Conservation (phyloP, 2,113 vertebrate genomes). For the Zapus hudsonius region DNA sequence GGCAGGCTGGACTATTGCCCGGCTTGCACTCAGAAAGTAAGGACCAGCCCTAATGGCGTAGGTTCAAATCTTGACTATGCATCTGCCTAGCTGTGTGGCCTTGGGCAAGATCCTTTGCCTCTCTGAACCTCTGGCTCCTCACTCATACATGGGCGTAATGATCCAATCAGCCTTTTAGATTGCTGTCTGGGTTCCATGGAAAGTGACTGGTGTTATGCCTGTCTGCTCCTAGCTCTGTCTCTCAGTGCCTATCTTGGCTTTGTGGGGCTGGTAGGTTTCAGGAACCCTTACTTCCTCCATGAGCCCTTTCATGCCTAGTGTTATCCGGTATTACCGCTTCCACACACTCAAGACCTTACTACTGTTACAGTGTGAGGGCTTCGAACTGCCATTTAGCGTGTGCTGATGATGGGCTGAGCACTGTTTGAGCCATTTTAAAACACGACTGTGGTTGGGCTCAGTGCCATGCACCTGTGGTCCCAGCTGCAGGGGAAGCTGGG, state of each 20-base stretch:
- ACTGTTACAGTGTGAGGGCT: not conserved
- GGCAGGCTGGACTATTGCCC: slow-evolving; percentile 74
- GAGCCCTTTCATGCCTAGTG: not conserved
- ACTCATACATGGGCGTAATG: not conserved
- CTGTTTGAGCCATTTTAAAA: not conserved
- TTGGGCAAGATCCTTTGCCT: slow-evolving; percentile 18
- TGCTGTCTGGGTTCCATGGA: not conserved
- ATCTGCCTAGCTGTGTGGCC: slow-evolving; percentile 56
- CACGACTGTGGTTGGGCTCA: not conserved
- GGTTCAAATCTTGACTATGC: slow-evolving; percentile 48
- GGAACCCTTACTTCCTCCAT: not conserved
- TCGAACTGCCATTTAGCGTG: not conserved
- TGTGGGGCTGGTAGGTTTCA: not conserved
- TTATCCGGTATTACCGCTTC: not conserved
- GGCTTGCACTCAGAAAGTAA: slow-evolving; percentile 8
- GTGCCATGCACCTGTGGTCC: not conserved
- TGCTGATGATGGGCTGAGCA: not conserved
- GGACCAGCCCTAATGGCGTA: slow-evolving; percentile 23
- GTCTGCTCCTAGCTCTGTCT: not conserved
- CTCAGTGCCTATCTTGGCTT: not conserved
- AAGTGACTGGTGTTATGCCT: slow-evolving; percentile 6
- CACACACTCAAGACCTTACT: not conserved
- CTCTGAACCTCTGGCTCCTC: slow-evolving; percentile 55
- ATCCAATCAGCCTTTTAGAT: not conserved
- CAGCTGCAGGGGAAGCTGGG: not conserved